Conservation (phyloP, 2,888 invertebrate species). For the Andrena fulva region DNA sequence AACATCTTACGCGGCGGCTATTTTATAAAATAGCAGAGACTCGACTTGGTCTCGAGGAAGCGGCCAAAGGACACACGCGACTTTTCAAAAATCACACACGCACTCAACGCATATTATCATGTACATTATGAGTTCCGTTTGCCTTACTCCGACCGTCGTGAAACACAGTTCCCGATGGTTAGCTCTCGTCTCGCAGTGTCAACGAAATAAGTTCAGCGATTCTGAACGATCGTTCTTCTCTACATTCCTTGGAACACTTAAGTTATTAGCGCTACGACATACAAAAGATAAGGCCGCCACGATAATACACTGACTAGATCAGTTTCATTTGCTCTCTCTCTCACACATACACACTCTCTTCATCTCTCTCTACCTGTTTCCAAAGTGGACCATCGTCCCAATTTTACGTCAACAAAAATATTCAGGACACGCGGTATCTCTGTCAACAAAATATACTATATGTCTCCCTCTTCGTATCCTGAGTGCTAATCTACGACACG, state of each 20-base stretch:
- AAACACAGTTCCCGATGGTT: slow-evolving; percentile 8
- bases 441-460: slow-evolving; percentile 81
- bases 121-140: slow-evolving; percentile 31
- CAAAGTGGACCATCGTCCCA: slow-evolving; percentile 54
- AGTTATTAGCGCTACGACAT: slow-evolving; percentile 77
- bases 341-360: neutral
- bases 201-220: neutral
- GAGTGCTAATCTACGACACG: slow-evolving; percentile 66
- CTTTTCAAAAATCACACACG: slow-evolving; percentile 13
- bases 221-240: neutral
- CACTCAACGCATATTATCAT: slow-evolving; percentile 19
- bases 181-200: slow-evolving; percentile 3
- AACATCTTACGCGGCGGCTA: neutral
- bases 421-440: slow-evolving; percentile 73
- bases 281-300: slow-evolving; percentile 85
- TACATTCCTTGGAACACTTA: slow-evolving; percentile 65
- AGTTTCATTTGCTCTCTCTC: slow-evolving; percentile 71
- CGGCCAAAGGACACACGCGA: slow-evolving; percentile 16
- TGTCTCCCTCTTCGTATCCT: slow-evolving; percentile 65
- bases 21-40: neutral
- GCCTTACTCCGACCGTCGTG: neutral
- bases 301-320: slow-evolving; percentile 85
- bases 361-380: slow-evolving; percentile 25
- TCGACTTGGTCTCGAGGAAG: slow-evolving; percentile 35
- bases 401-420: slow-evolving; percentile 70